These are phyloP conservation scores for Coelopa frigida DNA, from an alignment of 1,140 invertebrate species.

Conservation along the genomic window DNA sequence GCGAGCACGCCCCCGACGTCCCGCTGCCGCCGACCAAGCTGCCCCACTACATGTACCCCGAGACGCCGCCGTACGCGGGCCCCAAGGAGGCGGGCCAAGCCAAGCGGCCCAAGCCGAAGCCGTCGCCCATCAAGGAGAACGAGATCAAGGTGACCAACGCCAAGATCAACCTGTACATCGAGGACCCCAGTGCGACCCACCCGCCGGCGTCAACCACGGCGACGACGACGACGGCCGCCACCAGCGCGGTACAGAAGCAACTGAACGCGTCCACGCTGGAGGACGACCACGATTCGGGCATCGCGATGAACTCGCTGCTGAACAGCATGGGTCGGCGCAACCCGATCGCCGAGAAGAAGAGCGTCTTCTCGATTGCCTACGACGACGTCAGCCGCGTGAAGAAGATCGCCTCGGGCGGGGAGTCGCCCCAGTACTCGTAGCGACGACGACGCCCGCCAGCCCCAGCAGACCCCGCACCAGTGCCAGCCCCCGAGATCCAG, in stretches of 20 bases:
- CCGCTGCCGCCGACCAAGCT: conserved; percentile 59
- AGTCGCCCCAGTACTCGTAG: conserved; percentile 40
- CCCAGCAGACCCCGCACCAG: no score
- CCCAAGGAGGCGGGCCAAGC: conserved; percentile 12
- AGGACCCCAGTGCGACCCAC: conserved; percentile 15
- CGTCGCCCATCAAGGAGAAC: conserved; percentile 40
- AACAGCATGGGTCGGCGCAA: conserved; percentile 53
- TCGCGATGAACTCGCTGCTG: conserved; percentile 57
- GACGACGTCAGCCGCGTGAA: conserved; percentile 60
- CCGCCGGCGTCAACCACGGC: not conserved
- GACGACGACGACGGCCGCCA: not conserved
- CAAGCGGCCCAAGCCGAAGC: conserved; percentile 22
- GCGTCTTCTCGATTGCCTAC: conserved; percentile 88
- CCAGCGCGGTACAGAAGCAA: conserved; percentile 26
- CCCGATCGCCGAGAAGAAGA: conserved; percentile 81
- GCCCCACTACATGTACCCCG: conserved; percentile 55
- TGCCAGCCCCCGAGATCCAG: no score
- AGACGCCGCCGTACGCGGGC: conserved; percentile 42
- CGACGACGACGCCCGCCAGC: not conserved
- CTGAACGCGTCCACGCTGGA: conserved; percentile 46
- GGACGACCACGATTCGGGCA: conserved; percentile 66
- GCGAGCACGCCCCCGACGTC: conserved; percentile 53
- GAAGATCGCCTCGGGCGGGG: conserved; percentile 40
- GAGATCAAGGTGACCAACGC: conserved; percentile 32
- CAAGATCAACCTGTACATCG: conserved; percentile 24